A percentile compares a stretch with the other conserved stretches of the same genome.
Conservation (phyloP, 1,140 invertebrate species). For the Drosophila rufa region DNA sequence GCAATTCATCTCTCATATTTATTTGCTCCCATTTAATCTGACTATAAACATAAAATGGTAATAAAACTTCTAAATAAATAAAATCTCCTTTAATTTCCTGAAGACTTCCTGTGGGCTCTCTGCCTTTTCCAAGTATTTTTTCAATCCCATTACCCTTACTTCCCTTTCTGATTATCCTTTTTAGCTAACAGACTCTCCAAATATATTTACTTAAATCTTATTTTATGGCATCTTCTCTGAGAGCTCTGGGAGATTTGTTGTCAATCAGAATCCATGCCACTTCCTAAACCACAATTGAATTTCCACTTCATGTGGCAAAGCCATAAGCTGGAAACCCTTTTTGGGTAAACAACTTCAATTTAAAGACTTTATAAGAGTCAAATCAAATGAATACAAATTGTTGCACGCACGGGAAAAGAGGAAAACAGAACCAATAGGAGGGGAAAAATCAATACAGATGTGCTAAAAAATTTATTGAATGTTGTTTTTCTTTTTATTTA, state of each 20-base stretch:
- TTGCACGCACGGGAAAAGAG: constrained; percentile 11
- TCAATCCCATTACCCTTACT: constrained; percentile 2
- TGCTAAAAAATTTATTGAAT: constrained; percentile 64
- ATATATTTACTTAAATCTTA: constrained; percentile 30
- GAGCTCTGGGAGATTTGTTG: constrained; percentile 27
- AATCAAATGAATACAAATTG: constrained; percentile 64
- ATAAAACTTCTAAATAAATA: constrained; percentile 1
- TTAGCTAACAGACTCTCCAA: constrained; percentile 10
- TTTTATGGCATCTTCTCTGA: constrained; percentile 19
- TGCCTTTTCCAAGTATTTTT: background rate
- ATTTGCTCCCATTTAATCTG: background rate
- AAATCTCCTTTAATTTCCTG: constrained; percentile 14
- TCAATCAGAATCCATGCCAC: constrained; percentile 41
- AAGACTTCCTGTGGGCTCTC: background rate
- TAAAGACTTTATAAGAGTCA: constrained; percentile 43
- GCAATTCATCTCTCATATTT: background rate
- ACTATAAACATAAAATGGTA: background rate
- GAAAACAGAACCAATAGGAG: constrained; percentile 18
- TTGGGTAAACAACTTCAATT: constrained; percentile 54
- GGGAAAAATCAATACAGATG: constrained; percentile 49
- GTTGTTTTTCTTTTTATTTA: background rate
- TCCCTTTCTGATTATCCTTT: background rate
- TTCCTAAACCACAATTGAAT: constrained; percentile 48
- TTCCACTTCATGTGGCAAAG: constrained; percentile 49
- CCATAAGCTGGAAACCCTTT: constrained; percentile 26